Conservation (phyloP, 2,888 invertebrate genomes). For the Lysandra coridon region DNA sequence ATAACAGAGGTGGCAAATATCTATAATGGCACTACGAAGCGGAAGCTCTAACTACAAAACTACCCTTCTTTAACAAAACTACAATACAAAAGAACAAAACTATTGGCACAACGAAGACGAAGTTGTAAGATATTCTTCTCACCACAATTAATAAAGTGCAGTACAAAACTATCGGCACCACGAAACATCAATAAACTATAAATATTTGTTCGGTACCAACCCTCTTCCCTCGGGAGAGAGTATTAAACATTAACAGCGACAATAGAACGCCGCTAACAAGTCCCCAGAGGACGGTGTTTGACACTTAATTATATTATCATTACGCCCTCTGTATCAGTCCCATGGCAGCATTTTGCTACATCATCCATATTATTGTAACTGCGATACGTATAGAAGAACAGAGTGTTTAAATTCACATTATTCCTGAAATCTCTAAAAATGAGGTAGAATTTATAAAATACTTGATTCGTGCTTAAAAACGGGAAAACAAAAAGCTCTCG, state of each 20-base stretch:
- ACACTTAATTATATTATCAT: constrained; percentile 36
- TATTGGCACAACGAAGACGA: too few relatives aligned
- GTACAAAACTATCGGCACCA: not conserved
- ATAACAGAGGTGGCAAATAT: too few relatives aligned
- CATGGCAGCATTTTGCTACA: constrained; percentile 20
- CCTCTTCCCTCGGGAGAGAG: constrained; percentile 47
- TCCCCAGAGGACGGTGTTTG: constrained; percentile 49
- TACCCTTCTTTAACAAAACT: not conserved
- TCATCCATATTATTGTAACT: not conserved
- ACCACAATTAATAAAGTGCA: too few relatives aligned
- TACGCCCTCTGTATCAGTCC: constrained; percentile 5
- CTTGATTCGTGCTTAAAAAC: too few relatives aligned
- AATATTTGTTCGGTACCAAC: constrained; percentile 34
- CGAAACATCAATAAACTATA: not conserved
- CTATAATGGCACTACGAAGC: too few relatives aligned
- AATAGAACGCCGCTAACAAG: constrained; percentile 58
- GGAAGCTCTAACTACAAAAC: too few relatives aligned
- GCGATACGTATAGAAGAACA: not conserved
- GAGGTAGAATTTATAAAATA: not conserved
- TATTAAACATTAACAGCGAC: constrained; percentile 63
- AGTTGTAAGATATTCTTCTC: too few relatives aligned
- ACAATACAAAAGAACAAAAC: not conserved
- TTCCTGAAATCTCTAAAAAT: too few relatives aligned
- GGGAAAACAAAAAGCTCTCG: too few relatives aligned
- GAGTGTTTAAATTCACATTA: too few relatives aligned